A percentile compares a stretch with the other conserved stretches of the same genome.
Conservation (phyloP, 2,797 vertebrate species). For the Chelon labrosus region DNA sequence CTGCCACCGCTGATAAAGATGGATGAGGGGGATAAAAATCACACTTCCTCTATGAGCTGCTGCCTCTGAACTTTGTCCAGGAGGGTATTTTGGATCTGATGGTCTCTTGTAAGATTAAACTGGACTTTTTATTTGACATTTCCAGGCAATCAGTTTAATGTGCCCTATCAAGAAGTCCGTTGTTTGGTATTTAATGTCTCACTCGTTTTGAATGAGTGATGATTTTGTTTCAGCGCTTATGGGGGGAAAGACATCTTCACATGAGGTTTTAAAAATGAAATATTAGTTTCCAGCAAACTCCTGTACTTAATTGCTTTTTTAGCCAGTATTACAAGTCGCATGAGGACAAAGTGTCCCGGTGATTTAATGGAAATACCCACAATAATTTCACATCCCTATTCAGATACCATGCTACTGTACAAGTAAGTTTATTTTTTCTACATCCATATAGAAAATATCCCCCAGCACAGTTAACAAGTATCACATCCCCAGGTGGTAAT, state of each 20-base stretch:
- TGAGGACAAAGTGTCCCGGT: not conserved
- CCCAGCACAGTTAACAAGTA: not conserved
- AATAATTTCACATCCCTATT: not conserved
- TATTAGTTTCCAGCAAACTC: not conserved
- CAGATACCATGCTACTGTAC: too few relatives aligned
- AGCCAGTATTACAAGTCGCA: not conserved
- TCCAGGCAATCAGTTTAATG: constrained; percentile 53
- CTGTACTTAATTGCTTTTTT: too few relatives aligned
- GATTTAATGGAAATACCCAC: not conserved
- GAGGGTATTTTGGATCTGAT: constrained; percentile 27
- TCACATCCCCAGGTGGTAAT: not conserved
- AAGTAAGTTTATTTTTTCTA: too few relatives aligned
- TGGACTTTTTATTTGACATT: constrained; percentile 47
- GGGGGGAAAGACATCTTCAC: not conserved
- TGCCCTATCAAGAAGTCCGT: constrained; percentile 32
- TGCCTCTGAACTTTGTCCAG: constrained; percentile 50
- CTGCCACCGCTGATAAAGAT: constrained; percentile 59
- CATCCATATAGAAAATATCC: not conserved
- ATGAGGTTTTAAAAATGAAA: constrained; percentile 10
- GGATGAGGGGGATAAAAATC: constrained; percentile 49
- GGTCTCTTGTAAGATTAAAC: constrained; percentile 45
- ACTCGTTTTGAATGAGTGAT: constrained; percentile 25
- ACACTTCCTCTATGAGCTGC: constrained; percentile 35
- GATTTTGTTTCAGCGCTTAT: constrained; percentile 26
- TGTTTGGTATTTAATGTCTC: constrained; percentile 32